A percentile compares a stretch with the other conserved stretches of the same genome.
Conservation (phyloP, 1,140 invertebrate species). For the Palaemon carinicauda region DNA sequence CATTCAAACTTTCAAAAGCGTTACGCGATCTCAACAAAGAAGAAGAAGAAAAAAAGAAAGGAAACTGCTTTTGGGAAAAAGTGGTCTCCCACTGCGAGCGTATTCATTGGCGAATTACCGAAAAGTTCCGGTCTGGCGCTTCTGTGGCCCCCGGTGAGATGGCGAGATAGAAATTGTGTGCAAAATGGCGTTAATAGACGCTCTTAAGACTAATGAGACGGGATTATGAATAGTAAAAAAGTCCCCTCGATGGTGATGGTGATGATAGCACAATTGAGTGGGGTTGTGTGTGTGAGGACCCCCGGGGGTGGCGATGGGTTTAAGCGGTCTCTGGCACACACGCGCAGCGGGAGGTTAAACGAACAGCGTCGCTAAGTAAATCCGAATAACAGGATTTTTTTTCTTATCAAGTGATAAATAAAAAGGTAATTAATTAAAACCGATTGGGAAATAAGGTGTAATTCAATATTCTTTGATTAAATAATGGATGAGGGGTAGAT, state of each 20-base stretch:
- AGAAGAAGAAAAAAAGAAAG: no score
- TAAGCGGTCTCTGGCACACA: neutral
- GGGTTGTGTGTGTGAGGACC: neutral
- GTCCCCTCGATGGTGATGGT: neutral
- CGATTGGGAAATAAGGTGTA: no score
- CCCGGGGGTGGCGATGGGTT: neutral
- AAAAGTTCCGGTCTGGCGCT: neutral
- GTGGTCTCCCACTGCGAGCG: no score
- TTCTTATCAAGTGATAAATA: no score
- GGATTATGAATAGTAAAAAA: conserved; percentile 43
- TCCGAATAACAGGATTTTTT: no score
- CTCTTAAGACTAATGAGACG: conserved; percentile 31
- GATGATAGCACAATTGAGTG: conserved; percentile 15
- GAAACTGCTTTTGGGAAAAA: no score
- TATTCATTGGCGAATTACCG: neutral
- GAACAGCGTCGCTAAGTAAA: no score
- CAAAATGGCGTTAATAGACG: conserved; percentile 19
- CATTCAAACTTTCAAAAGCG: no score
- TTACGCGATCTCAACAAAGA: no score
- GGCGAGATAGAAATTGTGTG: conserved; percentile 17
- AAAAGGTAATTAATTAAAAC: no score
- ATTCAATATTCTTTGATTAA: no score
- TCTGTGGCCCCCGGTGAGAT: conserved; percentile 10
- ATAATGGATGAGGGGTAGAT: no score
- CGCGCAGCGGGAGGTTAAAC: neutral